Evolutionary conservation across 2,797 vertebrate genomes (phyloP).

Genomic region (Coregonus ussuriensis): DNA sequence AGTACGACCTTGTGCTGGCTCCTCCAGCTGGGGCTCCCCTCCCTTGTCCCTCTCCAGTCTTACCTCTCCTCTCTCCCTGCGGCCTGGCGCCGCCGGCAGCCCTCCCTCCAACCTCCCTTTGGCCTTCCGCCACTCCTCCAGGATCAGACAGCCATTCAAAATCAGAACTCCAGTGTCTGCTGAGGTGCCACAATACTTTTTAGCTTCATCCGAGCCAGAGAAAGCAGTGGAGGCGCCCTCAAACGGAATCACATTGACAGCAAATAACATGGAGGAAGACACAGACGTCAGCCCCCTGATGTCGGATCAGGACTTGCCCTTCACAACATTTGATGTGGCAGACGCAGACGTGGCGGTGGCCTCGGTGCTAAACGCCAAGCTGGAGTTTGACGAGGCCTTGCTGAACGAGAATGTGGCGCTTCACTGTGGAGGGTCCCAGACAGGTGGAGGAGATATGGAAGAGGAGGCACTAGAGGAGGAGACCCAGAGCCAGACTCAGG

Average conservation of each 20-base stretch:
- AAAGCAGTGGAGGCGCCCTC: slow-evolving; percentile 68
- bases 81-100: slow-evolving; percentile 21
- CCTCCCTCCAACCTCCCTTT: slow-evolving; percentile 18
- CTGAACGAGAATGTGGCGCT: slow-evolving; percentile 77
- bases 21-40: slow-evolving; percentile 67
- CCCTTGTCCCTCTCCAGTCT: slow-evolving; percentile 60
- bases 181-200: slow-evolving; percentile 75
- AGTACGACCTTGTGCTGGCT: slow-evolving; percentile 55
- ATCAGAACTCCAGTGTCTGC: slow-evolving; percentile 68
- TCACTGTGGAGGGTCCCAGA: slow-evolving; percentile 63
- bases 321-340: slow-evolving; percentile 66
- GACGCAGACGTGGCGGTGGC: slow-evolving; percentile 82
- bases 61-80: slow-evolving; percentile 51
- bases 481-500: neutral
- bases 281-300: slow-evolving; percentile 68
- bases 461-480: slow-evolving; percentile 2
- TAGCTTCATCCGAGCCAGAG: slow-evolving; percentile 72
- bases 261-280: slow-evolving; percentile 67
- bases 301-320: slow-evolving; percentile 73
- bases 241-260: slow-evolving; percentile 67
- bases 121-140: slow-evolving; percentile 55
- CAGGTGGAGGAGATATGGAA: slow-evolving; percentile 47
- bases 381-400: slow-evolving; percentile 85
- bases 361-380: slow-evolving; percentile 80
- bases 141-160: slow-evolving; percentile 66